phyloP scores from a whole-genome alignment of 2,888 invertebrate genomes.

The Fragum fragum region DNA sequence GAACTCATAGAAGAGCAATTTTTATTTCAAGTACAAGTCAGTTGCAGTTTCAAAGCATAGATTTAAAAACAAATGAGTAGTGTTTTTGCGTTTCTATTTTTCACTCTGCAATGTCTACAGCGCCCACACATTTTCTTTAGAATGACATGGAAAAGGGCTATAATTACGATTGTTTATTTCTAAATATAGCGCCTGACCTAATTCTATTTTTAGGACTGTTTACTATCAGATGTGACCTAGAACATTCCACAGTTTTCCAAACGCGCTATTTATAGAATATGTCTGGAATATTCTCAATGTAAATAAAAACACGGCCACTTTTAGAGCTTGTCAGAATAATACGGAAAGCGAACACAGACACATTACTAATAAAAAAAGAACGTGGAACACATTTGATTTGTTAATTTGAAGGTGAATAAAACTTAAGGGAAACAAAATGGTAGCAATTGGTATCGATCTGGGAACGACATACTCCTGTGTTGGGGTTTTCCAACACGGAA shows the following conservation, averaged over 20 bases:
- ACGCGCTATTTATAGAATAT: neutral
- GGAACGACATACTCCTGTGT: constrained; percentile 93
- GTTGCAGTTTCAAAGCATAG: no score
- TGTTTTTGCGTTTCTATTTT: no score
- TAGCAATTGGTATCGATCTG: constrained; percentile 94
- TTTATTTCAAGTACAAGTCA: no score
- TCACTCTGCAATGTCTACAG: no score
- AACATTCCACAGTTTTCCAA: constrained; percentile 6
- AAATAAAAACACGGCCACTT: neutral
- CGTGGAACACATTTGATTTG: no score
- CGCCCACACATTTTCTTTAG: no score
- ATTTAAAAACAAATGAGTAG: no score
- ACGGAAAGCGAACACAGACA: neutral
- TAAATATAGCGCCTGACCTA: neutral
- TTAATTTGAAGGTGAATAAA: no score
- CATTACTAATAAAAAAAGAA: no score
- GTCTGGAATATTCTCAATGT: neutral
- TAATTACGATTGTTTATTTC: no score
- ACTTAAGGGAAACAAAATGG: constrained; percentile 18
- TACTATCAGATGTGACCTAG: neutral
- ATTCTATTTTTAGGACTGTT: neutral
- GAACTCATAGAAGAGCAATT: no score
- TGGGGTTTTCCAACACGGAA: constrained; percentile 87
- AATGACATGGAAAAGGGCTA: no score
- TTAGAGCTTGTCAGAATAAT: neutral